These are phyloP conservation scores for Beroe ovata DNA, from an alignment of 37 sponge, comb jelly and placozoan species.

Conservation along the genomic window DNA sequence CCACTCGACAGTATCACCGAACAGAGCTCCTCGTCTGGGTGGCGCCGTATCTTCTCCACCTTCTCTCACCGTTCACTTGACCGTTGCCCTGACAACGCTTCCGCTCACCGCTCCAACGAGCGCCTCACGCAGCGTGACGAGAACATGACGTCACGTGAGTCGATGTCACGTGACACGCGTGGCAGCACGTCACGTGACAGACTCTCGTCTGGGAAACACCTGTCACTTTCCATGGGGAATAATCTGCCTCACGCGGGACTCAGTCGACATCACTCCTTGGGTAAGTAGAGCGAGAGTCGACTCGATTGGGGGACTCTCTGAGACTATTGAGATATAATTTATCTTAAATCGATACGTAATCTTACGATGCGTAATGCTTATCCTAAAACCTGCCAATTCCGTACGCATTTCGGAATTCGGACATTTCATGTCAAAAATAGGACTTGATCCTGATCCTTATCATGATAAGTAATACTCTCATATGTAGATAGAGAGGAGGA, in stretches of 20 bases:
- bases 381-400: too few relatives aligned
- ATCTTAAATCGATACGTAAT: too few relatives aligned
- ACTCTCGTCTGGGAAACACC: conserved; percentile 30
- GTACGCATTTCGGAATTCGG: too few relatives aligned
- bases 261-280: background rate
- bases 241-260: conserved; percentile 39
- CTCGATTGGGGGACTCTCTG: too few relatives aligned
- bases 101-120: conserved; percentile 46
- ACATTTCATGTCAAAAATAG: too few relatives aligned
- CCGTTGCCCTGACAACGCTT: conserved; percentile 2
- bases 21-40: background rate
- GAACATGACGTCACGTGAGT: conserved; percentile 18
- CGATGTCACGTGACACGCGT: background rate
- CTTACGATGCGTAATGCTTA: too few relatives aligned
- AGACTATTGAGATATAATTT: too few relatives aligned
- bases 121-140: conserved; percentile 39
- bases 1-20: conserved; percentile 56
- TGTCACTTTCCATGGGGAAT: conserved; percentile 49
- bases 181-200: conserved; percentile 16
- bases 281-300: too few relatives aligned
- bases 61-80: conserved; percentile 22
- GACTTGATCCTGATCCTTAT: too few relatives aligned
- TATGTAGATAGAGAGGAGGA: background rate
- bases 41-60: conserved; percentile 55
- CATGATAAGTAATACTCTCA: too few relatives aligned